A percentile compares a stretch with the other conserved stretches of the same genome.
Evolutionary conservation across 2,888 invertebrate genomes (phyloP).

Genomic region (Diaphora mendica): DNA sequence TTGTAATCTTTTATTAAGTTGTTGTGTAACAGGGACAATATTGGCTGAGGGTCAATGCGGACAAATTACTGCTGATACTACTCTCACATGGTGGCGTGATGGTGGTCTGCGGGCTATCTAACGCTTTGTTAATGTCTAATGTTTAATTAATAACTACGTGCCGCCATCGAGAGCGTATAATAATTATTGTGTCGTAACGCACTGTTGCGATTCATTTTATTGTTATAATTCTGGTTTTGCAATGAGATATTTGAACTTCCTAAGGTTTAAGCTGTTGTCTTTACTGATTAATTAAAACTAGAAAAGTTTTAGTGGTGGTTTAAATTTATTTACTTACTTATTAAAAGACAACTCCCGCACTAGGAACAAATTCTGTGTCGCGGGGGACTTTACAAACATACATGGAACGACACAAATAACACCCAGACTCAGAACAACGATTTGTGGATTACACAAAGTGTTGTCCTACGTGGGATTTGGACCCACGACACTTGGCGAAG

Average conservation of each 20-base stretch:
- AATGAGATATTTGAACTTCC: neutral
- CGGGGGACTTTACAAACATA: no score
- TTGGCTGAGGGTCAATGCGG: neutral
- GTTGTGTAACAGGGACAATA: constrained; percentile 8
- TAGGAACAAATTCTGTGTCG: no score
- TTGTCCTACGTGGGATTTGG: no score
- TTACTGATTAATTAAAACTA: neutral
- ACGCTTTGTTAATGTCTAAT: constrained; percentile 35
- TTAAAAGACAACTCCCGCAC: no score
- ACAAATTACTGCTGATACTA: neutral
- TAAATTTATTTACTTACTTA: no score
- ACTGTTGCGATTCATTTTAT: constrained; percentile 26
- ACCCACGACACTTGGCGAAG: no score
- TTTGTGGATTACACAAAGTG: no score
- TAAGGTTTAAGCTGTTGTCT: neutral
- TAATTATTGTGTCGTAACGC: constrained; percentile 13
- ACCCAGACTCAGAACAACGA: no score
- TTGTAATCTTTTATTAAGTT: neutral
- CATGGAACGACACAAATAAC: no score
- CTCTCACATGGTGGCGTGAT: neutral
- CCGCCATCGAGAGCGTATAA: constrained; percentile 10
- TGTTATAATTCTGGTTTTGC: constrained; percentile 16
- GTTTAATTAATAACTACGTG: constrained; percentile 35
- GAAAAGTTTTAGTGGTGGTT: neutral
- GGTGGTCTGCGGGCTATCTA: constrained; percentile 17